These are phyloP conservation scores for Lissonota sp. DNA, from an alignment of 2,888 invertebrate genomes.

Conservation along the genomic window DNA sequence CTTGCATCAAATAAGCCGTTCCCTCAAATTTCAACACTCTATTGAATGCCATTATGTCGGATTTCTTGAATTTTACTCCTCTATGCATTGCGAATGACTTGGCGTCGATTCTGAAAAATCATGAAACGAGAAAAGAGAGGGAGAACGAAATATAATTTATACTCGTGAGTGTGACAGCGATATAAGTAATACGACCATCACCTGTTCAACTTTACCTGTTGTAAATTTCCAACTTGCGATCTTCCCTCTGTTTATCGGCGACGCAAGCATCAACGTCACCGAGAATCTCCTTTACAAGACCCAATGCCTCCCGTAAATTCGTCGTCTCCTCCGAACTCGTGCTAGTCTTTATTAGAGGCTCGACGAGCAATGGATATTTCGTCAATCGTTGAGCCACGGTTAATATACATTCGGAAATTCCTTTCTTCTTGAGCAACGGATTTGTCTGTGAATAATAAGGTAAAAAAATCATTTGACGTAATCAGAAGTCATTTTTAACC, in stretches of 20 bases:
- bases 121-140: slow-evolving; percentile 10
- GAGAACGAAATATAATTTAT: slow-evolving; percentile 2
- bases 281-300: slow-evolving; percentile 94
- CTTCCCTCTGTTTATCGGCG: slow-evolving; percentile 95
- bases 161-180: slow-evolving; percentile 1
- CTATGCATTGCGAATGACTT: slow-evolving; percentile 95
- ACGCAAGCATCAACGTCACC: slow-evolving; percentile 97
- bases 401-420: slow-evolving; percentile 97
- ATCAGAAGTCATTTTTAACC: too few species aligned
- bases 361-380: slow-evolving; percentile 96
- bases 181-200: slow-evolving; percentile 43
- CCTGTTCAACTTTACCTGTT: slow-evolving; percentile 84
- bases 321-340: slow-evolving; percentile 94
- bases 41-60: slow-evolving; percentile 93
- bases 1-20: slow-evolving; percentile 94
- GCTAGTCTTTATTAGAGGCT: slow-evolving; percentile 95
- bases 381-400: slow-evolving; percentile 98
- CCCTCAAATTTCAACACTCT: slow-evolving; percentile 95
- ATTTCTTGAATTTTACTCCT: slow-evolving; percentile 96
- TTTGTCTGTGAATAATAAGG: slow-evolving; percentile 85
- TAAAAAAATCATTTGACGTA: background rate
- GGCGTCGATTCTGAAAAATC: slow-evolving; percentile 90
- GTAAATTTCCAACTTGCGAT: slow-evolving; percentile 95
- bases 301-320: slow-evolving; percentile 90
- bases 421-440: slow-evolving; percentile 95